These are phyloP conservation scores for Chrysocyon brachyurus DNA, from an alignment of 2,797 vertebrate genomes.

Conservation along the genomic window DNA sequence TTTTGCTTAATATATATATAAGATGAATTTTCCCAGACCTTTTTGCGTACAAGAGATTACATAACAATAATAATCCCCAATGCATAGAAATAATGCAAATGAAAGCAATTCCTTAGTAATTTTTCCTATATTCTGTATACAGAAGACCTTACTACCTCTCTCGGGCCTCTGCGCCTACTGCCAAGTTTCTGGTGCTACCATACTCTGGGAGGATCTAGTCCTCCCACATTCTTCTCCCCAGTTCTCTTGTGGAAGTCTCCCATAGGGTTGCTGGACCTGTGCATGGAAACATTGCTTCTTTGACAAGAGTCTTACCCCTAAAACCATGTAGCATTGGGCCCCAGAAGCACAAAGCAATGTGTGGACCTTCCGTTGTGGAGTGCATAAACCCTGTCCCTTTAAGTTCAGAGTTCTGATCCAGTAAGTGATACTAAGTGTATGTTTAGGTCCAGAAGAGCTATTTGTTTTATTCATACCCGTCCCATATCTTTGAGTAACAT, in stretches of 20 bases:
- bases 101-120: not conserved
- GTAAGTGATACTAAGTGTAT: not conserved
- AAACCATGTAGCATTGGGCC: not conserved
- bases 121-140: not conserved
- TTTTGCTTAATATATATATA: not conserved
- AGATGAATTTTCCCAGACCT: not conserved
- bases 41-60: not conserved
- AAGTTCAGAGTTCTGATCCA: not conserved
- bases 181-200: not conserved
- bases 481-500: not conserved
- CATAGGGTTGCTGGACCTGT: accelerated
- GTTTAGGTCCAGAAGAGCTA: not conserved
- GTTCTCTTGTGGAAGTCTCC: not conserved
- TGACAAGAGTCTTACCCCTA: not conserved
- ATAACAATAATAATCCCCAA: not conserved
- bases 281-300: not conserved
- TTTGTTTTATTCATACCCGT: not conserved
- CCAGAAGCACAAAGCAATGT: not conserved
- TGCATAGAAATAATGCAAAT: not conserved
- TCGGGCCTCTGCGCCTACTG: not conserved
- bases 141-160: not conserved
- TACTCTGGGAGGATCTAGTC: accelerated
- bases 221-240: not conserved
- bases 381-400: not conserved
- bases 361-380: not conserved